These are phyloP conservation scores for Sinella curviseta DNA, from an alignment of 1,140 invertebrate genomes.

Conservation along the genomic window DNA sequence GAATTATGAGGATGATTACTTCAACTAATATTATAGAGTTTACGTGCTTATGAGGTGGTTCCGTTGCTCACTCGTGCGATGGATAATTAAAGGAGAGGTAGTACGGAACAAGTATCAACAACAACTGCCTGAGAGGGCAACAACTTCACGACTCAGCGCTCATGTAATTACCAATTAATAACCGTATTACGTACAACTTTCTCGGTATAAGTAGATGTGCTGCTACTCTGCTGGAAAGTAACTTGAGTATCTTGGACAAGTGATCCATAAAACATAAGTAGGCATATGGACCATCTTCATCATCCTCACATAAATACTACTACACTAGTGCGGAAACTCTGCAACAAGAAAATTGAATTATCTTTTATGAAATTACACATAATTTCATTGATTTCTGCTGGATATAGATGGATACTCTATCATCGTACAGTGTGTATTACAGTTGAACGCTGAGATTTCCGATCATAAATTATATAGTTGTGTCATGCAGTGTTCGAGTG, in stretches of 20 bases:
- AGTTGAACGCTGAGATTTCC: no score
- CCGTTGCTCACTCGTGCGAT: neutral
- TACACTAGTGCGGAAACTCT: no score
- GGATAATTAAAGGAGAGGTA: neutral
- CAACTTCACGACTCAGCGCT: constrained; percentile 2
- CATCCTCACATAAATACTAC: no score
- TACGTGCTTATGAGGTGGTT: neutral
- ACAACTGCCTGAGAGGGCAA: neutral
- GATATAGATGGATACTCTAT: no score
- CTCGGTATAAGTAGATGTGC: neutral
- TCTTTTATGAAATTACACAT: no score
- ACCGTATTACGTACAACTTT: neutral
- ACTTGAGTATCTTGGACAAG: neutral
- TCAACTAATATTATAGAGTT: neutral
- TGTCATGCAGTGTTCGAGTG: no score
- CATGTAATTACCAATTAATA: constrained; percentile 1
- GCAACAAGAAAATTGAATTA: no score
- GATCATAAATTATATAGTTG: no score
- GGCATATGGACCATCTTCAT: no score
- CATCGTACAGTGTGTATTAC: no score
- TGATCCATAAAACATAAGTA: no score
- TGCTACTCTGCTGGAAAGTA: neutral
- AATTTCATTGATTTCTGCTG: no score
- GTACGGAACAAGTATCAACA: neutral
- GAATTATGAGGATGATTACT: neutral